Conservation (phyloP, 2,888 invertebrate genomes). For the Melanotus villosus region DNA sequence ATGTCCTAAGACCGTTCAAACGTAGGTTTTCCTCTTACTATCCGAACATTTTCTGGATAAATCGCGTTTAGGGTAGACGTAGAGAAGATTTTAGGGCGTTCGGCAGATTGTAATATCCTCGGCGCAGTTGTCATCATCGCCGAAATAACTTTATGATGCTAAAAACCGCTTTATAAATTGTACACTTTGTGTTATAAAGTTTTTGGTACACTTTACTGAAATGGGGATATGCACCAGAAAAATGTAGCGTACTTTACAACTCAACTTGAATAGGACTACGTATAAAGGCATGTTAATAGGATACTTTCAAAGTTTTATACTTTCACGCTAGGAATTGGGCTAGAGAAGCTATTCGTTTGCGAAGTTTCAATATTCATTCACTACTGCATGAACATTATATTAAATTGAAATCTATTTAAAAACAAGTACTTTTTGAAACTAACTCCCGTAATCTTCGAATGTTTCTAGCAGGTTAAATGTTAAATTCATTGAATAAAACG, state of each 20-base stretch:
- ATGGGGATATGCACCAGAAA: background rate
- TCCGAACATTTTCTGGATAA: background rate
- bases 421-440: no score
- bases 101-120: conserved; percentile 21
- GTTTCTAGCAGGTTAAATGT: no score
- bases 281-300: background rate
- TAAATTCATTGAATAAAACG: no score
- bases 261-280: background rate
- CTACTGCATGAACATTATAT: no score
- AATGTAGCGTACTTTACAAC: background rate
- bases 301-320: background rate
- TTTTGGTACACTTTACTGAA: conserved; percentile 5
- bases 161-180: conserved; percentile 17
- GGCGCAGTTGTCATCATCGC: conserved; percentile 22
- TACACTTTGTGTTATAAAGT: conserved; percentile 9
- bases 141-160: conserved; percentile 10
- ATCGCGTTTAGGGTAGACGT: conserved; percentile 2
- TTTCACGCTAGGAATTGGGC: no score
- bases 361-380: no score
- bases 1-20: conserved; percentile 20
- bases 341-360: no score
- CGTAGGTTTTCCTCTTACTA: conserved; percentile 22
- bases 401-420: no score
- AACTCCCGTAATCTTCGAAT: no score
- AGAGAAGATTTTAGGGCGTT: background rate